phyloP scores from a whole-genome alignment of 2,113 vertebrate genomes.

The Erinaceus europaeus region DNA sequence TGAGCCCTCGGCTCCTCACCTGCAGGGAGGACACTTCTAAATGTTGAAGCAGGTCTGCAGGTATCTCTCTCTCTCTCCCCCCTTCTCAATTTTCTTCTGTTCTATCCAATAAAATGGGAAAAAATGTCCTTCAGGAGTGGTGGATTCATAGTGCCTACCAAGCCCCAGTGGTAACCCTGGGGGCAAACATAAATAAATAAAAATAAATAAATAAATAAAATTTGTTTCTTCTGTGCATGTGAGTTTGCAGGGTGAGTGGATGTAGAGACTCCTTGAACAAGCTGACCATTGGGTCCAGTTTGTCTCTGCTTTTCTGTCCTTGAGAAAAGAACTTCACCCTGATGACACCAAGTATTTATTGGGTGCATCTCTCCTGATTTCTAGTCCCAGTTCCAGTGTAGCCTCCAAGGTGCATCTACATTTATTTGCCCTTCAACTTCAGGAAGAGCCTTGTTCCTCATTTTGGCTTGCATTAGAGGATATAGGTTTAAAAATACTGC shows the following conservation, averaged over 20 bases:
- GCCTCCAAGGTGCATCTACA: neutral
- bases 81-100: too few relatives aligned
- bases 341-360: neutral
- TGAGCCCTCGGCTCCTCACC: too few relatives aligned
- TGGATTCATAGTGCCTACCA: too few relatives aligned
- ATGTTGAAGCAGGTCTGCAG: too few relatives aligned
- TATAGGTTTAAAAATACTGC: neutral
- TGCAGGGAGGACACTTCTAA: too few relatives aligned
- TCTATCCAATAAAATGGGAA: too few relatives aligned
- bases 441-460: neutral
- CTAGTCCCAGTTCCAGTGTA: neutral
- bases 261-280: neutral
- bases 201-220: too few relatives aligned
- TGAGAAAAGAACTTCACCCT: neutral
- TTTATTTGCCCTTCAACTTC: neutral
- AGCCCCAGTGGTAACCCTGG: too few relatives aligned
- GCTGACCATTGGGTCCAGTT: neutral
- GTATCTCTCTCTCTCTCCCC: too few relatives aligned
- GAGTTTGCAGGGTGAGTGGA: neutral
- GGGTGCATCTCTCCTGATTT: neutral
- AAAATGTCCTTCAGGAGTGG: too few relatives aligned
- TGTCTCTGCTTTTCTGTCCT: neutral
- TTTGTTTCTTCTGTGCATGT: neutral
- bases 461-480: neutral
- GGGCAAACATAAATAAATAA: too few relatives aligned